phyloP scores from a whole-genome alignment of 2,113 vertebrate genomes.

The Candoia aspera region DNA sequence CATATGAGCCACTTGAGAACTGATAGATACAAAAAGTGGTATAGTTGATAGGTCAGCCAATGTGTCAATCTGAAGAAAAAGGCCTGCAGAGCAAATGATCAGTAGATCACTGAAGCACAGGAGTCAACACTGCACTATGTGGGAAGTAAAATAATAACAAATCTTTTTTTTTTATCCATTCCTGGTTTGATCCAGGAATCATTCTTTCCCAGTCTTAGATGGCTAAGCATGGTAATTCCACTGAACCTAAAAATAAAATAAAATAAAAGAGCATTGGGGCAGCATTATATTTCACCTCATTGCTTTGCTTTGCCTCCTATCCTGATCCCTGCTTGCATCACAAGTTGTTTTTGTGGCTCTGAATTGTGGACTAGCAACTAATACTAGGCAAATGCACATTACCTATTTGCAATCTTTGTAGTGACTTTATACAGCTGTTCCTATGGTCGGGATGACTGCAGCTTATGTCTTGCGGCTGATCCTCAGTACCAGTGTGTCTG shows the following conservation, averaged over 20 bases:
- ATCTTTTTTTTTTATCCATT: background rate
- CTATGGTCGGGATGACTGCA: slow-evolving; percentile 89
- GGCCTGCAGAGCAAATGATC: background rate
- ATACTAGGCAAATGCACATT: background rate
- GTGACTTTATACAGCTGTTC: slow-evolving; percentile 95
- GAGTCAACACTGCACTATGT: background rate
- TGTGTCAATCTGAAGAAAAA: background rate
- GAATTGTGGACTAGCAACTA: background rate
- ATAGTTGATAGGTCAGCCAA: background rate
- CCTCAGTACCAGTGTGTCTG: slow-evolving; percentile 84
- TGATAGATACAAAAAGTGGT: background rate
- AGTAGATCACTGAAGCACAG: background rate
- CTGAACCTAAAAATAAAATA: background rate
- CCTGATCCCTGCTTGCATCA: background rate
- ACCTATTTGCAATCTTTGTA: slow-evolving; percentile 55
- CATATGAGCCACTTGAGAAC: background rate
- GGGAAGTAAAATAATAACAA: background rate
- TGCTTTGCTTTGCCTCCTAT: background rate
- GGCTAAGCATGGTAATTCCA: background rate
- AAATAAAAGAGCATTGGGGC: background rate
- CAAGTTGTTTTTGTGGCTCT: background rate
- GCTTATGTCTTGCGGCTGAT: slow-evolving; percentile 85
- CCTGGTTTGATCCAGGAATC: background rate
- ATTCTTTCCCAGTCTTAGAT: background rate
- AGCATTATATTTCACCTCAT: background rate